Conservation (phyloP, 2,888 invertebrate genomes). For the Hydroisotoma schaefferi region DNA sequence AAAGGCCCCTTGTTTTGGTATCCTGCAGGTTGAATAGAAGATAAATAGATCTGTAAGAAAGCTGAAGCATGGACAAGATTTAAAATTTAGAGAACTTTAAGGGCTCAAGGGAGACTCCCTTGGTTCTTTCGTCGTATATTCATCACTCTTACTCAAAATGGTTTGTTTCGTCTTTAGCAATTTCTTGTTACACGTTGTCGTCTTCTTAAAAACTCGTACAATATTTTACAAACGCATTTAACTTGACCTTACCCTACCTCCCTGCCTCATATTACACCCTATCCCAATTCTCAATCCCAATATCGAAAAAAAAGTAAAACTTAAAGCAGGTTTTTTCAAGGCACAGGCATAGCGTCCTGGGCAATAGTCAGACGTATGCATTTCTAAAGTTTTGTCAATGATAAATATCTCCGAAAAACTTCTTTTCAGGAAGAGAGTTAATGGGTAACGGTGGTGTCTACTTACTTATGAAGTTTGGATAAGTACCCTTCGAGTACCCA, state of each 20-base stretch:
- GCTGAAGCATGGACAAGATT: background rate
- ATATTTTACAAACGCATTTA: background rate
- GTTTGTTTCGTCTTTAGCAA: background rate
- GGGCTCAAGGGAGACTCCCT: background rate
- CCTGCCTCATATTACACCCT: too few species aligned
- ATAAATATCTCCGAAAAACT: constrained; percentile 1
- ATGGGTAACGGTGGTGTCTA: too few species aligned
- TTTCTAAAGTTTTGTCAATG: background rate
- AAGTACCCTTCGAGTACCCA: too few species aligned
- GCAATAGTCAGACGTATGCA: background rate
- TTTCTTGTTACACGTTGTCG: background rate
- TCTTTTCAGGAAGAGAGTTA: too few species aligned
- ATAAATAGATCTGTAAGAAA: background rate
- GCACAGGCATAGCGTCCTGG: too few species aligned
- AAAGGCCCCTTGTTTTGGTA: too few species aligned
- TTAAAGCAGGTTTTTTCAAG: too few species aligned
- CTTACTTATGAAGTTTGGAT: too few species aligned
- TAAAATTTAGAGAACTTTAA: background rate
- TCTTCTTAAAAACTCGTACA: too few species aligned
- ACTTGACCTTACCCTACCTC: constrained; percentile 5
- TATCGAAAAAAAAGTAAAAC: too few species aligned
- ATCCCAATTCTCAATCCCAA: too few species aligned
- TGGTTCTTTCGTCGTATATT: constrained; percentile 24
- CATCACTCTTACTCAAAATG: constrained; percentile 21
- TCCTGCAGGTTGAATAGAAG: background rate